These are phyloP conservation scores for Mycalesis mineus DNA, from an alignment of 2,888 invertebrate species.

Conservation along the genomic window DNA sequence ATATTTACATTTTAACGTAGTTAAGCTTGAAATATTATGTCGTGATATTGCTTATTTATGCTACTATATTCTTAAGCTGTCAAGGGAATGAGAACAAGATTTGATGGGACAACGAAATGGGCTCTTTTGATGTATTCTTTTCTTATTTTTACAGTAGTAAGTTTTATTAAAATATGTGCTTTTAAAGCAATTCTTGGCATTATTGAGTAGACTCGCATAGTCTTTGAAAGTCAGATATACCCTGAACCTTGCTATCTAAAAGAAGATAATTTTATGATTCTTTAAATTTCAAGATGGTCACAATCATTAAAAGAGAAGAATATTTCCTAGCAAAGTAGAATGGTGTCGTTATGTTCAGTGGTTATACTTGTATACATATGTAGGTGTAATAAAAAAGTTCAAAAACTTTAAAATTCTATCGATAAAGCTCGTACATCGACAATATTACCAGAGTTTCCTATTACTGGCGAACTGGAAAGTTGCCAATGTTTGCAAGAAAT, in stretches of 20 bases:
- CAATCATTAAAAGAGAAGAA: too few species aligned
- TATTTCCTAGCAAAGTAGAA: too few species aligned
- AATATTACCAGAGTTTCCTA: constrained; percentile 13
- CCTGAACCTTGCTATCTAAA: too few species aligned
- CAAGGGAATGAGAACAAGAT: neutral
- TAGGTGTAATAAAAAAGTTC: neutral
- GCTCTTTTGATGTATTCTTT: neutral
- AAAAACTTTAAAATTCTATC: neutral
- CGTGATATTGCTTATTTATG: constrained; percentile 1
- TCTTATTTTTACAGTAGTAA: too few species aligned
- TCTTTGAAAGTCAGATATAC: too few species aligned
- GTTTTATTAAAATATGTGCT: too few species aligned
- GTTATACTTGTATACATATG: neutral
- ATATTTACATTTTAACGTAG: constrained; percentile 4
- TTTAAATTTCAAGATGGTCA: too few species aligned
- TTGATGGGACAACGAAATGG: neutral
- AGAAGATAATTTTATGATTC: too few species aligned
- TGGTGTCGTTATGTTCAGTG: neutral
- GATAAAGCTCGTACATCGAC: constrained; percentile 1
- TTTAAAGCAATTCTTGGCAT: too few species aligned
- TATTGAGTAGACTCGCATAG: too few species aligned
- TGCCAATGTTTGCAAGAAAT: constrained; percentile 29
- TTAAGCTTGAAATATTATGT: constrained; percentile 4
- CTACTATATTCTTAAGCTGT: neutral
- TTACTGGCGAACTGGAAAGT: constrained; percentile 23